These are phyloP conservation scores for Caenorhabditis sp. DNA, from an alignment of 2,888 invertebrate species.

Conservation along the genomic window DNA sequence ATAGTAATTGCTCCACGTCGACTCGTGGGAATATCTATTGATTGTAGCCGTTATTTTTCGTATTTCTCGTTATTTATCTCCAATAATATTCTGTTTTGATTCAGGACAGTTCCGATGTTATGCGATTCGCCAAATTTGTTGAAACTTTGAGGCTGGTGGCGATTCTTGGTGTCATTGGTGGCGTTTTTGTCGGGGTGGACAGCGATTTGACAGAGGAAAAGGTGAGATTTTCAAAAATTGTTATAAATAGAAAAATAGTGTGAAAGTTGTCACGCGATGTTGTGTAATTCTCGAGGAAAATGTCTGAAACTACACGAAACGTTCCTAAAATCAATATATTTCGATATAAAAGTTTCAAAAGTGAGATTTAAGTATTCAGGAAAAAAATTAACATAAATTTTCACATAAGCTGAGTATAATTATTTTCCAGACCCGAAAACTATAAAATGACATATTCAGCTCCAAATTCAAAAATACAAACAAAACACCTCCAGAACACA, in stretches of 20 bases:
- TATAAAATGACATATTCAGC: background rate
- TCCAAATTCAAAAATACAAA: background rate
- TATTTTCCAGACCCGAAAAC: no score
- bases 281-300: background rate
- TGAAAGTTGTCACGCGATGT: background rate
- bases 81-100: no score
- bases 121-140: background rate
- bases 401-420: no score
- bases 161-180: constrained; percentile 7
- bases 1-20: background rate
- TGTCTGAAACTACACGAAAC: no score
- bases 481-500: background rate
- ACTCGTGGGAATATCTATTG: no score
- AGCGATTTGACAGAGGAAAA: background rate
- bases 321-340: no score
- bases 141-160: background rate
- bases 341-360: no score
- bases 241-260: background rate
- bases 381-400: no score
- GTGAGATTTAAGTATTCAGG: no score
- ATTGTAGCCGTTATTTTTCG: no score
- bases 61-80: no score
- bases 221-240: constrained; percentile 5
- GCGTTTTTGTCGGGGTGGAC: background rate
- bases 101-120: background rate